A percentile compares a stretch with the other conserved stretches of the same genome.
These are phyloP conservation scores for Cheilosia soror DNA, from an alignment of 2,888 invertebrate genomes.

Conservation along the genomic window DNA sequence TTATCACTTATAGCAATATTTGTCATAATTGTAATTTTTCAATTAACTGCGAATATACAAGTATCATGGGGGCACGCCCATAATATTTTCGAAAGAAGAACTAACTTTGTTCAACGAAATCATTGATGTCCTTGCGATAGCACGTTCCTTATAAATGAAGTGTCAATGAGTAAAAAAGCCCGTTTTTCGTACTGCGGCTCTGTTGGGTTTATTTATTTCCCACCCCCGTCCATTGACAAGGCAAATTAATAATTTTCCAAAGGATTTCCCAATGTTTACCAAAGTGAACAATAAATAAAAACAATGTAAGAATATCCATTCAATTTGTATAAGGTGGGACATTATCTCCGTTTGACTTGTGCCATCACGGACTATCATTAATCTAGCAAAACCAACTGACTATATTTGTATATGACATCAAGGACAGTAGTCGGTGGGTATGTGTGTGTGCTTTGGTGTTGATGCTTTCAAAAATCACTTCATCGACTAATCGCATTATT, in stretches of 20 bases:
- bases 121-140: constrained; percentile 54
- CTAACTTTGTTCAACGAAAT: constrained; percentile 44
- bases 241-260: constrained; percentile 40
- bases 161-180: constrained; percentile 33
- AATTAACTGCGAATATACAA: not conserved
- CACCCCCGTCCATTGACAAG: not conserved
- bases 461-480: constrained; percentile 57
- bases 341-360: constrained; percentile 57
- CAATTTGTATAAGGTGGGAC: constrained; percentile 61
- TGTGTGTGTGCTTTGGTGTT: not conserved
- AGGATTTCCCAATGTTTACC: constrained; percentile 49
- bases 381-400: constrained; percentile 1
- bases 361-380: constrained; percentile 58
- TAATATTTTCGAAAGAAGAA: constrained; percentile 2
- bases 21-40: not conserved
- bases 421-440: constrained; percentile 11
- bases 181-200: constrained; percentile 6
- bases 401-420: not conserved
- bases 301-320: constrained; percentile 31
- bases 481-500: constrained; percentile 66
- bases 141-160: constrained; percentile 59
- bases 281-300: constrained; percentile 59
- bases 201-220: constrained; percentile 12
- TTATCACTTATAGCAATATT: constrained; percentile 4
- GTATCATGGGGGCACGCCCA: not conserved